Base-by-base conservation (phyloP, 2,113 vertebrate genomes). In the Mus spicilegus region DNA sequence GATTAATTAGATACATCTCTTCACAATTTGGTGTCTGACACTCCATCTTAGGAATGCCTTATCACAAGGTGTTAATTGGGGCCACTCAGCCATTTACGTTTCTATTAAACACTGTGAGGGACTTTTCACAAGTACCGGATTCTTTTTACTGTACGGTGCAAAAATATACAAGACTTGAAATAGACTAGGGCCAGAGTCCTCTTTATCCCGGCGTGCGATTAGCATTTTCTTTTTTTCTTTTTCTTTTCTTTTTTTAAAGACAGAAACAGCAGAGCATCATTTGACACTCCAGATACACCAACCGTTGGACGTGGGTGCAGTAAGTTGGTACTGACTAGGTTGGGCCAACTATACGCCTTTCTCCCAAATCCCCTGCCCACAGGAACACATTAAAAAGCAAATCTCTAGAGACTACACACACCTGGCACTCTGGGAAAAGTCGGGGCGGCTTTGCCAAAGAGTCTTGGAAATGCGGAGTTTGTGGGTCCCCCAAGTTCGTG, bases 61-160 rank as follows among this genome's bases (percentile, higher is more conserved):
- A 99, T 99, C 99, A 99, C 98, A 99, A 99, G 99, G 99, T 99
- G 99, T 99, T 99, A 99, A 99, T 99, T 99, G 99, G 99, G 99
- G 99, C 99, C 99, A 99, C 99, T 99, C 99, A 99, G 98, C 99
- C 99, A 99, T 99, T 99, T 99, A 99, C 98, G 98, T 99, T 99
- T 98, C 99, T 99, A 99, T 99, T 99, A 99, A 99, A 99, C 98
- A 99, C 99, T 98, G 99, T 99, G 99, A 98, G 98, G 96, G 97
- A 98, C 98, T 98, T 98, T 98, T 98, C 98, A 97, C 98, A 97
- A 98, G 98, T 95, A 96, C 96, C 95, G 97, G 92, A 73, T 97
- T 72, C 97, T 97, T 97, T 97, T 97, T 93, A 96, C 93, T 39
- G 87, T 42, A 88, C 70, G 0, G 96, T 98, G 98, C 95, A 98